Evolutionary conservation across 92 coral and sea anemone genomes (phyloP).

Genomic region (Heliopora coerulea): DNA sequence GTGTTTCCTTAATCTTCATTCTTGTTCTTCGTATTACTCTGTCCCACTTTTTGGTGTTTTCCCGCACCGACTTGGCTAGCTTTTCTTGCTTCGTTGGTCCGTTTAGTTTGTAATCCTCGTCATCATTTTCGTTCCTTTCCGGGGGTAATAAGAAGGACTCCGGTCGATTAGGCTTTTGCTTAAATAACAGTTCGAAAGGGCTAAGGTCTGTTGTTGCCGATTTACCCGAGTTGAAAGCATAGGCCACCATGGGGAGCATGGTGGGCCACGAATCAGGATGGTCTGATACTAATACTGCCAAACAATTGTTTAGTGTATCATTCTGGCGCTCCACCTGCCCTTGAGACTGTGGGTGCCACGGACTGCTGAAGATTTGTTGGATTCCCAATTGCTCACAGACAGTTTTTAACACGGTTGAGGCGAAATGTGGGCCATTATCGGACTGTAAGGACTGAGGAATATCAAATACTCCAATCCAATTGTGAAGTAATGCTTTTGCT

Average conservation of each 20-base stretch:
- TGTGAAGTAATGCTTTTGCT: not conserved
- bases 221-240: conserved; percentile 2
- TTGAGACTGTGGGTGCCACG: not conserved
- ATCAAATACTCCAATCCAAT: not conserved
- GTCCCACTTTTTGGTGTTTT: too few relatives aligned
- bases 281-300: not conserved
- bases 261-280: not conserved
- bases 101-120: not conserved
- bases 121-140: not conserved
- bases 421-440: conserved; percentile 1
- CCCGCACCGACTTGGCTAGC: too few relatives aligned
- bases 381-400: not conserved
- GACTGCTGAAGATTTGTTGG: not conserved
- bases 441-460: not conserved
- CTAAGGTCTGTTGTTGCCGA: not conserved
- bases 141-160: conserved; percentile 8
- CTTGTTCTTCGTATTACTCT: too few relatives aligned
- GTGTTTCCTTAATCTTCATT: too few relatives aligned
- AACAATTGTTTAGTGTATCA: not conserved
- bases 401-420: not conserved
- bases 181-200: conserved; percentile 11
- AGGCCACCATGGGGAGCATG: not conserved
- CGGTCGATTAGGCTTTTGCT: not conserved
- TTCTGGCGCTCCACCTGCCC: conserved; percentile 2
- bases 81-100: not conserved